Evolutionary conservation across 35 echinoderm and acorn worm genomes (phyloP).

Genomic region (Stichopus chloronotus): DNA sequence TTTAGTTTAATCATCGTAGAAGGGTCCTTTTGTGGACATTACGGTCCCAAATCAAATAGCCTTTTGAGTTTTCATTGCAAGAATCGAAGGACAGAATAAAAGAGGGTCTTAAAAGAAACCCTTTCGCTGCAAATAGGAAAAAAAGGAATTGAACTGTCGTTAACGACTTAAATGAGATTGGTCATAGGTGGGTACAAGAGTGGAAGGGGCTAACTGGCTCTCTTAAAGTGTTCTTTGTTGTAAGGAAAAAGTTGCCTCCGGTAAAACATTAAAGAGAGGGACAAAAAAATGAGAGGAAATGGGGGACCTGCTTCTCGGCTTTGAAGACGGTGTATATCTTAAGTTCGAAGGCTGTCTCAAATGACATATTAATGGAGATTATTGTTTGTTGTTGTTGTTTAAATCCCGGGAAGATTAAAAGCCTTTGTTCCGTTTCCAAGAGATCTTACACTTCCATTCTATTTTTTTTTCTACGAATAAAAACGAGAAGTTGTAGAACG

Average conservation of each 20-base stretch:
- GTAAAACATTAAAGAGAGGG: constrained; percentile 24
- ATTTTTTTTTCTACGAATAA: neutral
- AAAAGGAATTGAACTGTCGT: neutral
- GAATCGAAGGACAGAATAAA: neutral
- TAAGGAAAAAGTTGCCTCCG: constrained; percentile 26
- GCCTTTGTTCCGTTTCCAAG: constrained; percentile 25
- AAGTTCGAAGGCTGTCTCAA: constrained; percentile 38
- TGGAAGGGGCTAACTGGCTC: neutral
- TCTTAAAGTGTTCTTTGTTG: constrained; percentile 12
- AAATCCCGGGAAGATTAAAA: constrained; percentile 18
- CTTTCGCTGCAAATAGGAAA: constrained; percentile 30
- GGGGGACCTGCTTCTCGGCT: constrained; percentile 8
- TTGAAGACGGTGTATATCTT: constrained; percentile 39
- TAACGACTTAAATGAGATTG: constrained; percentile 50
- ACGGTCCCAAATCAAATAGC: constrained; percentile 25
- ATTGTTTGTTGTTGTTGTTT: constrained; percentile 35
- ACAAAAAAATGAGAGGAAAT: constrained; percentile 33
- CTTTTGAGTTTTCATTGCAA: constrained; percentile 34
- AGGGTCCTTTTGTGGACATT: constrained; percentile 9
- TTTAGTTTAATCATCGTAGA: constrained; percentile 45
- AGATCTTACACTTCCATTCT: constrained; percentile 16
- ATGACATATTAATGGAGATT: constrained; percentile 42
- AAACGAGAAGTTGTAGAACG: neutral
- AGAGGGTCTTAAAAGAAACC: constrained; percentile 25
- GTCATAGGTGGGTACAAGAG: neutral